A percentile compares a stretch with the other conserved stretches of the same genome.
Evolutionary conservation across 2,797 vertebrate species (phyloP).

Genomic region (Gallinago stenura): DNA sequence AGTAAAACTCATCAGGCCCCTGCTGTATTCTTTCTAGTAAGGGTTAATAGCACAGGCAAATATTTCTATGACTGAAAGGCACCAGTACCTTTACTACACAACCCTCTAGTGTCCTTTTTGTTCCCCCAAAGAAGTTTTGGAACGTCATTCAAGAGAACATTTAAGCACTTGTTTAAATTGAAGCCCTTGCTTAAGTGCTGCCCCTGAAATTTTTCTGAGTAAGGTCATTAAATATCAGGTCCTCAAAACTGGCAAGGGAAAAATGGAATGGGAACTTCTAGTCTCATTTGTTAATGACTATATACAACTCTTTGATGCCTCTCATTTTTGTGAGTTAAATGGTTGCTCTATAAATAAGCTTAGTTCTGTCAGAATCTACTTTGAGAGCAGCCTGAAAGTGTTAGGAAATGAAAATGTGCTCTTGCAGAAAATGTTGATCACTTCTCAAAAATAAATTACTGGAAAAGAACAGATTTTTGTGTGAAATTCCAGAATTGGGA

Average conservation of each 20-base stretch:
- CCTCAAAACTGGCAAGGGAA: not conserved
- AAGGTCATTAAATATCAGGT: conserved; percentile 20
- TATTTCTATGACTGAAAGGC: not conserved
- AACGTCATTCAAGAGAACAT: not conserved
- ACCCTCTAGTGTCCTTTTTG: not conserved
- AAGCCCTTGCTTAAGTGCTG: conserved; percentile 25
- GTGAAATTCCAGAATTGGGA: not conserved
- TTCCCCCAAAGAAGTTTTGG: not conserved
- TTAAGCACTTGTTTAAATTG: conserved; percentile 28
- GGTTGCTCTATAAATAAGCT: conserved; percentile 14
- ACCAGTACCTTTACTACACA: not conserved
- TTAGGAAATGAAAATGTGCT: conserved; percentile 2
- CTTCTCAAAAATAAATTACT: not conserved
- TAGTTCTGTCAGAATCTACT: not conserved
- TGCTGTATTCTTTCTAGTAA: not conserved
- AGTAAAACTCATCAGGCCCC: not conserved
- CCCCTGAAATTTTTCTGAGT: conserved; percentile 8
- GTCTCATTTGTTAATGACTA: conserved; percentile 31
- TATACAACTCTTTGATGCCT: not conserved
- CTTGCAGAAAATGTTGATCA: not conserved
- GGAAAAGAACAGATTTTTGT: not conserved
- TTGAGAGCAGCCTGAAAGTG: not conserved
- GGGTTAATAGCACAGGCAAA: conserved; percentile 20
- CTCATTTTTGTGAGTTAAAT: conserved; percentile 8
- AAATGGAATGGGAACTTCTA: not conserved